Base-by-base conservation (phyloP, 2,113 vertebrate species). In the Embiotoca jacksoni region DNA sequence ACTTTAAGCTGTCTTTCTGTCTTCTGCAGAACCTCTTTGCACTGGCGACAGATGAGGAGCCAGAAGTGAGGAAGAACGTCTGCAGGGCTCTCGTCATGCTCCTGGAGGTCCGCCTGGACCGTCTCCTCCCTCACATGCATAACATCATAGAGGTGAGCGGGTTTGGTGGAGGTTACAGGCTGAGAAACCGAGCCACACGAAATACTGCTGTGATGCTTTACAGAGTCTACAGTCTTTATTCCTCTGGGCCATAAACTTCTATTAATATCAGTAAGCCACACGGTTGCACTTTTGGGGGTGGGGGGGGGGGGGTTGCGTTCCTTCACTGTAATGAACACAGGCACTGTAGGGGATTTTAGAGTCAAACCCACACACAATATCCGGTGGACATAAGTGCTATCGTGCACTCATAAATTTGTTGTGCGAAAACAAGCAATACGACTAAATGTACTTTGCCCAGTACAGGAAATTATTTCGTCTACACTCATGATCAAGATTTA, bases 61-160 rank as follows among this genome's bases (percentile, higher is more conserved):
- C 98, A 7, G 98, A 99, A 89, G 98, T 99, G 70, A 96, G 98
- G 66, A 99, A 98, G 93, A 99, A 99, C 13, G 97, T 99, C 64
- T 99, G 98, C 74, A 94, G 97, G 72, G 97, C 98, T n/a, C 95
- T 99, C 9, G 98, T 99, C 69, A 99, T 99, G 98, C 86, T 99
- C 80, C 94, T 99, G 50, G 98, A 99, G 92, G 97, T 99, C 81
- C 95, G 98, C 9, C 96, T 99, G 95, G 98, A 99, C 87, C 96
- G 97, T 2, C 94, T 99, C 0, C 96, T 99, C 88, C 98, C 98
- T 62, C 97, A 99, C 87, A 99, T 99, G 98, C 97, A 98, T 87
- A 97, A 96, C 92, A 99, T 99, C 90, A 94, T 99, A 23, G 96
- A 99, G 96, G 98, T 99, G 89, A 96, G 82, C 64, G 39, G 16